Base-by-base conservation (phyloP, 2,113 vertebrate genomes). In the Melanotaenia duboulayi region DNA sequence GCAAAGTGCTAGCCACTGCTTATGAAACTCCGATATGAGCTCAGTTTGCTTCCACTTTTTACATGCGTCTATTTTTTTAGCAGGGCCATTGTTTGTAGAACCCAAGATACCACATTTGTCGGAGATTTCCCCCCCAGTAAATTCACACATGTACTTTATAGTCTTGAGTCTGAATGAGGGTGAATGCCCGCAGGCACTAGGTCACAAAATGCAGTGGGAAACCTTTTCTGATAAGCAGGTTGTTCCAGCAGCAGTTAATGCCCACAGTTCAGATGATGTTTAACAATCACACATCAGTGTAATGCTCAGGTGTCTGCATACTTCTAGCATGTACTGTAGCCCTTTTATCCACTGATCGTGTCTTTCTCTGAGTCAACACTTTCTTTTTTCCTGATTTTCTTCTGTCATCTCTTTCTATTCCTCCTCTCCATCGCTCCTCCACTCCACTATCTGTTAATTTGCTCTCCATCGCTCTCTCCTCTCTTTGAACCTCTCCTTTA, bases 401-500 rank as follows among this genome's bases (percentile, higher is more conserved):
- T 76, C 78, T 66, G 81, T 87, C 84, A 85, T 87, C 83, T 67
- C 79, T 87, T 87, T 84, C 76, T 71, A 64, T 75, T 71, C 83
- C 80, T 81, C 80, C 59, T 57, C 69, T 50, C 49, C 63, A 3
- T 58, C 57, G 54, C 23, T 65, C 55, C 74, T 57, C 49, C 71
- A n/a, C 74, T 57, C 42, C 71, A 17, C 74, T 87, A 78, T 85
- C 89, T 80, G 74, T 85, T 85, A 66, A 83, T 87, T 85, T 80
- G 76, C 74, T 70, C 74, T 59, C 84, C 42, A 19, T 80, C 74
- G 61, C 79, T 67, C 78, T 61, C 83, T 83, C 81, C 76, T 86
- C 74, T 85, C 91, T 89, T 90, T 90, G 90, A 92, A 90, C 85
- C 86, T 87, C 82, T 82, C 75, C 76, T 83, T 87, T 83, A 76